Percentiles rank a stretch among this genome's conserved stretches.
phyloP scores from a whole-genome alignment of 2,888 invertebrate species.

The Drosophila melanosoma region DNA sequence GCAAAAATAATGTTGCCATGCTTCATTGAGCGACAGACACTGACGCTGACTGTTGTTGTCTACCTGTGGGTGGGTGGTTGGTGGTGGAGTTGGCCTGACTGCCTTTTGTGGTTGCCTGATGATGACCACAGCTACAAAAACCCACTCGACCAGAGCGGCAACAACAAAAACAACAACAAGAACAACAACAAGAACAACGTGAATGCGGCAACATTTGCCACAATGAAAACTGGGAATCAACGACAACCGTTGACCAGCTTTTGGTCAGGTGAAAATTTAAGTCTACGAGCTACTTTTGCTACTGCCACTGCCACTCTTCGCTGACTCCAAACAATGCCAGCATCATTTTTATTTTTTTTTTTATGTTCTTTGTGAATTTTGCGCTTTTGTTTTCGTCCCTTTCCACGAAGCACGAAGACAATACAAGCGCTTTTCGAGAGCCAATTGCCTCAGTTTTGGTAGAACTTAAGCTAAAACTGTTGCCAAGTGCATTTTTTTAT shows the following conservation, averaged over 20 bases:
- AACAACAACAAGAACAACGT: constrained; percentile 28
- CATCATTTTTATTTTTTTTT: background rate
- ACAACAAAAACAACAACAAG: too few relatives aligned
- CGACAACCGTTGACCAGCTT: constrained; percentile 53
- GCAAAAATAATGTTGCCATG: constrained; percentile 69
- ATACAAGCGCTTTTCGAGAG: constrained; percentile 8
- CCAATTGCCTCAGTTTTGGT: constrained; percentile 19
- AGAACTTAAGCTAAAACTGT: constrained; percentile 2
- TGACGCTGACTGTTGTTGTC: constrained; percentile 8
- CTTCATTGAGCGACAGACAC: constrained; percentile 56
- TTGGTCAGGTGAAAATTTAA: constrained; percentile 61
- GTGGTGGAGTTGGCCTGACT: constrained; percentile 8
- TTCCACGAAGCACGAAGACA: background rate
- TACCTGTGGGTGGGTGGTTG: constrained; percentile 1
- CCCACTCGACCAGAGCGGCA: constrained; percentile 35
- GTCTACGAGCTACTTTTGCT: constrained; percentile 7
- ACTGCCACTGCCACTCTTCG: constrained; percentile 10
- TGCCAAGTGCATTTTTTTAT: background rate
- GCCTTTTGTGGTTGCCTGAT: constrained; percentile 55
- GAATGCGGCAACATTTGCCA: constrained; percentile 46
- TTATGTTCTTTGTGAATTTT: constrained; percentile 10
- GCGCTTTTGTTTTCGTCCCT: constrained; percentile 28
- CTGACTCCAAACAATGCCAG: constrained; percentile 19
- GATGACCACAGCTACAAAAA: constrained; percentile 55
- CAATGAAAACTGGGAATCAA: constrained; percentile 53